Conservation (phyloP, 2,797 vertebrate genomes). For the Sebastes paucispinis region DNA sequence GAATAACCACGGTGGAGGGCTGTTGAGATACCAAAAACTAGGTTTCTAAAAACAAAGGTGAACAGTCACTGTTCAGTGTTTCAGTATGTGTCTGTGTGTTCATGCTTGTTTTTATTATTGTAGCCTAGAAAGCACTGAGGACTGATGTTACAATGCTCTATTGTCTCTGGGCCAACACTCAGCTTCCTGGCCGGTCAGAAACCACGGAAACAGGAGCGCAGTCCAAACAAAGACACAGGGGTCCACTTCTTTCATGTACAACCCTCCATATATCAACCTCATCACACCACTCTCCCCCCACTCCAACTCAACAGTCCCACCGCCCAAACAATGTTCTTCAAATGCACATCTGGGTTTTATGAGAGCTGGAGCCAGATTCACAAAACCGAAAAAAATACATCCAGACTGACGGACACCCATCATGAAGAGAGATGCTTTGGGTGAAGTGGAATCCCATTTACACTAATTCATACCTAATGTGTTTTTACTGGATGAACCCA, state of each 20-base stretch:
- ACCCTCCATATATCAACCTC: slow-evolving; percentile 16
- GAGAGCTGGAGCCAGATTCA: slow-evolving; percentile 3
- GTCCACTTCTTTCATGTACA: slow-evolving; percentile 32
- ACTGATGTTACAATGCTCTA: slow-evolving; percentile 64
- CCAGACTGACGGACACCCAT: background rate
- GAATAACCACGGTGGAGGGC: background rate
- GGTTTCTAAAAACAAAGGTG: slow-evolving; percentile 34
- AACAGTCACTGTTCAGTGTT: background rate
- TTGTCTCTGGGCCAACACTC: slow-evolving; percentile 65
- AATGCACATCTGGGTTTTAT: slow-evolving; percentile 63
- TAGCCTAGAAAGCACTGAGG: slow-evolving; percentile 52
- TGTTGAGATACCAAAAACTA: background rate
- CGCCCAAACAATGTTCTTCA: slow-evolving; percentile 7
- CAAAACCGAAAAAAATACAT: background rate
- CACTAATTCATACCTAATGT: background rate
- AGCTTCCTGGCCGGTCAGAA: slow-evolving; percentile 66
- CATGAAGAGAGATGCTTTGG: background rate
- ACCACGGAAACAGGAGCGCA: slow-evolving; percentile 56
- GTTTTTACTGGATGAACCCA: background rate
- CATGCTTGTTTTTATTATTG: slow-evolving; percentile 21
- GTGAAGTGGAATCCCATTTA: background rate
- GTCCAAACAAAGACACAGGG: slow-evolving; percentile 59
- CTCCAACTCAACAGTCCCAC: background rate
- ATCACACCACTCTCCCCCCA: background rate
- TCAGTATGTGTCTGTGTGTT: slow-evolving; percentile 10